phyloP scores from a whole-genome alignment of 1,140 invertebrate species.

The Muscidifurax raptorellus region DNA sequence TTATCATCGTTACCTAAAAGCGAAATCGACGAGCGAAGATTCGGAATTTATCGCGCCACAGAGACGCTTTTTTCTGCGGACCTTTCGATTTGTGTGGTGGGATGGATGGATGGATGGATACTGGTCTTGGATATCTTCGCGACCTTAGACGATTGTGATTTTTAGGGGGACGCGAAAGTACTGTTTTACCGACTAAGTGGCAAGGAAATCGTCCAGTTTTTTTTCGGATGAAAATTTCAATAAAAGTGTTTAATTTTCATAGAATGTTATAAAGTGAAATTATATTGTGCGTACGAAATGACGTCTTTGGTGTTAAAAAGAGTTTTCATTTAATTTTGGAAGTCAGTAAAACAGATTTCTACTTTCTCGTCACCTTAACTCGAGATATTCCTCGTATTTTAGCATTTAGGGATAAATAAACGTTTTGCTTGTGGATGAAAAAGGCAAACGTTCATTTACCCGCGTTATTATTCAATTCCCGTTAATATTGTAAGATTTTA shows the following conservation, averaged over 20 bases:
- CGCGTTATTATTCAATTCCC: conserved; percentile 16
- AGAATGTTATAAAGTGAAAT: neutral
- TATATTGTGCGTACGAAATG: neutral
- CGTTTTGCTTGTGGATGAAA: conserved; percentile 9
- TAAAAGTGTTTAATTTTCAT: neutral
- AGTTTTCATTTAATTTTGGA: neutral
- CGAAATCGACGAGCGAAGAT: neutral
- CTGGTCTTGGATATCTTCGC: too few relatives aligned
- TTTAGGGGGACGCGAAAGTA: neutral
- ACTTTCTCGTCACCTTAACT: conserved; percentile 18
- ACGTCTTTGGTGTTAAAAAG: neutral
- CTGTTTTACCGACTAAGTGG: conserved; percentile 14
- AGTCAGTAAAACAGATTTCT: conserved; percentile 11
- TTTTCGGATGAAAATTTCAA: neutral
- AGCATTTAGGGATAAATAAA: conserved; percentile 31
- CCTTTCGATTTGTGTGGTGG: neutral
- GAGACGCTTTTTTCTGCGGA: neutral
- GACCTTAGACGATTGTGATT: conserved; percentile 43
- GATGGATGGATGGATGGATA: too few relatives aligned
- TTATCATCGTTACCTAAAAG: conserved; percentile 54
- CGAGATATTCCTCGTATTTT: conserved; percentile 34
- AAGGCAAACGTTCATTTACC: conserved; percentile 13
- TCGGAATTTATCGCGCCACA: neutral
- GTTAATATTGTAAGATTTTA: neutral
- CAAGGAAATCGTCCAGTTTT: neutral